Evolutionary conservation across 2,797 vertebrate genomes (phyloP), one percentile per base, ranked within the genome.

Genomic region (Coracias cyanogaster): DNA sequence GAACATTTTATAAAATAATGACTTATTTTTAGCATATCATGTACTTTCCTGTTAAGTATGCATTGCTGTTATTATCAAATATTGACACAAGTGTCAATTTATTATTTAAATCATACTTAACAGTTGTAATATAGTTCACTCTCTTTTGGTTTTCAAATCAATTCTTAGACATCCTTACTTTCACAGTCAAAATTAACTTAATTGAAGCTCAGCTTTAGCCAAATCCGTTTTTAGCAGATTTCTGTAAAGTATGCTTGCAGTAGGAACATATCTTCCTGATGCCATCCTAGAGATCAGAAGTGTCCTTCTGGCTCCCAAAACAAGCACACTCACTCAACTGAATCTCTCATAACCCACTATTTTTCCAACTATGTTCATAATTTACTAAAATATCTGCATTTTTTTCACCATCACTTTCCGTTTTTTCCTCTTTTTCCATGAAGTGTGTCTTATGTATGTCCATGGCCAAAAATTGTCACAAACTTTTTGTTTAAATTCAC

Each of bases 401-500:
- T 65, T 73, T 66, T 86, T 84, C 66, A 49, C 33, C 39, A 58
- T 74, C 18, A 17, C 18, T 79, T 90, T 62, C 12, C 26, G 46
- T 67, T 94, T 84, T 66, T 52, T 61, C 31, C 15, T 61, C 20
- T 72, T 74, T 86, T 82, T 69, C 81, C 18, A 48, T 51, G 31
- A 90, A 83, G 37, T 37, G 26, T 58, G 25, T 12, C 91, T 90
- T 61, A 88, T 33, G 35, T 43, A 60, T 37, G 60, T 67, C 89
- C 74, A 54, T 39, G 60, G 82, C 51, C 82, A 95, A 91, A 81
- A 93, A 69, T 46, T 69, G 73, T 86, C 77, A 93, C 58, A 84
- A 86, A 48, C 46, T 83, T 94, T 95, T 94, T 86, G 15, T 58
- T n/a, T 21, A 17, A 94, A 96, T 43, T 95, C 76, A 77, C 69